phyloP scores from a whole-genome alignment of 2,113 vertebrate genomes.

The Macrotus californicus region DNA sequence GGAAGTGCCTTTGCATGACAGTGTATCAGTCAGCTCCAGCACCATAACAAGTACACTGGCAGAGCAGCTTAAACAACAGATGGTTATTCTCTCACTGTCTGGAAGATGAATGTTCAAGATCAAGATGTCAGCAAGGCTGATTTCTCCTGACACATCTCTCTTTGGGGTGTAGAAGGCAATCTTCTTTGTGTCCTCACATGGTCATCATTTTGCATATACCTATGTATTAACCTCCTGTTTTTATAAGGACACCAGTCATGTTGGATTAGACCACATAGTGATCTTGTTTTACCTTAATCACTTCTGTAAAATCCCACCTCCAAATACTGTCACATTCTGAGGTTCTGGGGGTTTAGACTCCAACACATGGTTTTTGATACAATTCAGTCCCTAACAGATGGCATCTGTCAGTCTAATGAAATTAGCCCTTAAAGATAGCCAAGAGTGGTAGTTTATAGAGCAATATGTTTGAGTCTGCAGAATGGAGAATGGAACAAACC shows the following conservation, averaged over 20 bases:
- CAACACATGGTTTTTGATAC: not conserved
- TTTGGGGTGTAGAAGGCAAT: rapidly evolving
- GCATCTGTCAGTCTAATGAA: not conserved
- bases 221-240: not conserved
- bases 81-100: too few relatives aligned
- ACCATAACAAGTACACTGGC: not conserved
- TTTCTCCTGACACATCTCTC: not conserved
- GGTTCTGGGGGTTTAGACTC: not conserved
- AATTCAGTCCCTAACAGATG: not conserved
- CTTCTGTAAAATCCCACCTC: not conserved
- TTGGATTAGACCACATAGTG: not conserved
- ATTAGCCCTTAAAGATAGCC: not conserved
- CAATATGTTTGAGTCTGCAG: not conserved
- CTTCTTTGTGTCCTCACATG: rapidly evolving
- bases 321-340: not conserved
- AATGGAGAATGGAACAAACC: not conserved
- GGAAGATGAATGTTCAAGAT: not conserved
- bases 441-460: not conserved
- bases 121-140: too few relatives aligned
- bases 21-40: rapidly evolving
- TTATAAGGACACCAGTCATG: not conserved
- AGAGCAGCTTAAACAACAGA: not conserved
- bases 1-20: not conserved
- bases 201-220: rapidly evolving
- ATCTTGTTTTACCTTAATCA: not conserved